These are phyloP conservation scores for Hololepta plana DNA, from an alignment of 2,888 invertebrate species.

Conservation along the genomic window DNA sequence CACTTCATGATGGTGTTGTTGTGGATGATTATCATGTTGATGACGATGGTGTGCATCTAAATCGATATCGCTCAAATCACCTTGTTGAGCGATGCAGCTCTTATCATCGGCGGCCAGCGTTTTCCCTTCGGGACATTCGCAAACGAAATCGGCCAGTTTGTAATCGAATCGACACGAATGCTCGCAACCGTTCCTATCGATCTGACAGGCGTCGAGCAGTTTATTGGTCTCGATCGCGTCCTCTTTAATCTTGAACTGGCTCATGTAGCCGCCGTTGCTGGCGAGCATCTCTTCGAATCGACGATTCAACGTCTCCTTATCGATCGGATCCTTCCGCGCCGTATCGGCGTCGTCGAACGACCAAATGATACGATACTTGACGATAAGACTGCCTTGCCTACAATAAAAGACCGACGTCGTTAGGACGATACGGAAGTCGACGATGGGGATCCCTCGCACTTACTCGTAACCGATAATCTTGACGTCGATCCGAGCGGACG, in stretches of 20 bases:
- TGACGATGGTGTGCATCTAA: constrained; percentile 14
- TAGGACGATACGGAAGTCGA: too few species aligned
- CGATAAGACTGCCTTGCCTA: constrained; percentile 47
- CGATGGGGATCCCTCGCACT: constrained; percentile 15
- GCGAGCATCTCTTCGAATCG: constrained; percentile 32
- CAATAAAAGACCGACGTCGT: constrained; percentile 14
- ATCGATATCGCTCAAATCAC: constrained; percentile 9
- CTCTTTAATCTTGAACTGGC: constrained; percentile 24
- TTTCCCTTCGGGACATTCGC: constrained; percentile 42
- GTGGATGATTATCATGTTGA: too few species aligned
- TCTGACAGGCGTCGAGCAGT: constrained; percentile 46
- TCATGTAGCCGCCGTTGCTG: constrained; percentile 31
- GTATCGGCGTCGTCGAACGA: constrained; percentile 31
- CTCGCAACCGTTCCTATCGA: constrained; percentile 45
- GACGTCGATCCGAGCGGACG: constrained; percentile 35
- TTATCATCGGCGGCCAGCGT: constrained; percentile 29
- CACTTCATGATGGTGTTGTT: too few species aligned
- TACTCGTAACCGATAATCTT: constrained; percentile 45
- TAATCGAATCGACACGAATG: constrained; percentile 50
- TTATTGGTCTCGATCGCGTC: constrained; percentile 34
- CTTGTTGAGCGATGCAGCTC: constrained; percentile 23
- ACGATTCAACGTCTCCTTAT: constrained; percentile 26
- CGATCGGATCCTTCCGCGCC: constrained; percentile 31
- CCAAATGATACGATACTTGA: constrained; percentile 49
- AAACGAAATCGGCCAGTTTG: constrained; percentile 38